phyloP scores from a whole-genome alignment of 2,797 vertebrate genomes.

The Tauraco hartlaubi region DNA sequence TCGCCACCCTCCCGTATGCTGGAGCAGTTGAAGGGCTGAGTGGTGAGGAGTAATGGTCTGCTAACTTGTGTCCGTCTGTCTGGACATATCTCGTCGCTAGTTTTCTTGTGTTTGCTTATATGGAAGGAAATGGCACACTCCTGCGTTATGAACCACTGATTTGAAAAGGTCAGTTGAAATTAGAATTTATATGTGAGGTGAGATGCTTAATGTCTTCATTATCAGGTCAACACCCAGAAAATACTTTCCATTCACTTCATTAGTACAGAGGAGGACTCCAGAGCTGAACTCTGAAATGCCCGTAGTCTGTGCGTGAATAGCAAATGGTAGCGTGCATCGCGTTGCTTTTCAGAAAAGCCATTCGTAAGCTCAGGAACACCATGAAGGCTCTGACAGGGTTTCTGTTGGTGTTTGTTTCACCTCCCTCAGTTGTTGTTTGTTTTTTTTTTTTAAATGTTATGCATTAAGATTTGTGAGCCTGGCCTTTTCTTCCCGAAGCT shows the following conservation, averaged over 20 bases:
- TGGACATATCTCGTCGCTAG: neutral
- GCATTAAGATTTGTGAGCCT: neutral
- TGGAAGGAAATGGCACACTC: neutral
- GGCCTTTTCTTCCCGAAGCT: neutral
- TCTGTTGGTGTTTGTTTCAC: neutral
- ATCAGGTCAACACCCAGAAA: conserved; percentile 38
- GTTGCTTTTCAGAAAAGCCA: neutral
- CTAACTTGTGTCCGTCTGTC: neutral
- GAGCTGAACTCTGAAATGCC: conserved; percentile 9
- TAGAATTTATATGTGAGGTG: neutral
- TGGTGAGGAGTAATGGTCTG: conserved; percentile 13
- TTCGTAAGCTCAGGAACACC: neutral
- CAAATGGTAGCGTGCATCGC: neutral
- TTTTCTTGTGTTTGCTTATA: neutral
- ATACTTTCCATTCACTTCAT: conserved; percentile 12
- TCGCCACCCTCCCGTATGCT: neutral
- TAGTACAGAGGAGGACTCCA: neutral
- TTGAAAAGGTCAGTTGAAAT: neutral
- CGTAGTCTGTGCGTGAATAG: neutral
- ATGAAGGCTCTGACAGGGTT: neutral
- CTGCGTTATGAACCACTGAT: neutral
- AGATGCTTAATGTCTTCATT: conserved; percentile 47
- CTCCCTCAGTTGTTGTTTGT: neutral
- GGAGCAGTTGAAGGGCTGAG: neutral
- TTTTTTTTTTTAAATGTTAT: neutral